Percentiles rank a stretch among this genome's conserved stretches.
These are phyloP conservation scores for Myotis planiceps DNA, from an alignment of 2,797 vertebrate genomes.

Conservation along the genomic window DNA sequence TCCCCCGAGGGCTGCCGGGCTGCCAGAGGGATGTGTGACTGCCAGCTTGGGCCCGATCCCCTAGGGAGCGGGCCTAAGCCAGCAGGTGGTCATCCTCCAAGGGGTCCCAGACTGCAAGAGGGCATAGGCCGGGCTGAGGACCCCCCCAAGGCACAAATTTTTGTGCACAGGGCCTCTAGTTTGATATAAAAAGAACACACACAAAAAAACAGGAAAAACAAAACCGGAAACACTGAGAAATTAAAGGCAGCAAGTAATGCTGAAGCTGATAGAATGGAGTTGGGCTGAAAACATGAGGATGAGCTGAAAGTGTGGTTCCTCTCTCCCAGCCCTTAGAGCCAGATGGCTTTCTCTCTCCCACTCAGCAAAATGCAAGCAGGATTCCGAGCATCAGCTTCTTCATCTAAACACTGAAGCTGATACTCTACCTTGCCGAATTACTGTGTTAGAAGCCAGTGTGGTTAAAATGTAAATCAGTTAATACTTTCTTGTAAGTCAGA, in stretches of 20 bases:
- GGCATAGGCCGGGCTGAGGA: no score
- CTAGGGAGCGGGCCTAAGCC: no score
- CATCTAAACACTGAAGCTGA: constrained; percentile 4
- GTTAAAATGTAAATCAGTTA: background rate
- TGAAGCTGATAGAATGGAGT: background rate
- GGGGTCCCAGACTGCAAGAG: no score
- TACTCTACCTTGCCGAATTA: background rate
- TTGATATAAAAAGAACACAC: background rate
- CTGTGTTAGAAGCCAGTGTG: background rate
- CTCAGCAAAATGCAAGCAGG: background rate
- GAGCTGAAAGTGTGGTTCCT: background rate
- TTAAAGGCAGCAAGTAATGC: background rate
- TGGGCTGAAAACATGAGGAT: background rate
- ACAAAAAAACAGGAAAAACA: background rate
- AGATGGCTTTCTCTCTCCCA: background rate
- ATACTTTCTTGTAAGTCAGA: background rate
- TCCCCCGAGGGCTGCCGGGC: no score
- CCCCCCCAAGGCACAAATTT: no score
- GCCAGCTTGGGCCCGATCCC: no score
- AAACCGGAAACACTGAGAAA: background rate
- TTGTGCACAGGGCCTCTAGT: no score
- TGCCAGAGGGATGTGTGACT: no score
- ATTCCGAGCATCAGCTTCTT: background rate
- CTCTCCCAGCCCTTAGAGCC: background rate
- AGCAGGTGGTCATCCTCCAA: no score